Evolutionary conservation across 2,113 vertebrate genomes (phyloP).

Genomic region (Ptyas mucosa): DNA sequence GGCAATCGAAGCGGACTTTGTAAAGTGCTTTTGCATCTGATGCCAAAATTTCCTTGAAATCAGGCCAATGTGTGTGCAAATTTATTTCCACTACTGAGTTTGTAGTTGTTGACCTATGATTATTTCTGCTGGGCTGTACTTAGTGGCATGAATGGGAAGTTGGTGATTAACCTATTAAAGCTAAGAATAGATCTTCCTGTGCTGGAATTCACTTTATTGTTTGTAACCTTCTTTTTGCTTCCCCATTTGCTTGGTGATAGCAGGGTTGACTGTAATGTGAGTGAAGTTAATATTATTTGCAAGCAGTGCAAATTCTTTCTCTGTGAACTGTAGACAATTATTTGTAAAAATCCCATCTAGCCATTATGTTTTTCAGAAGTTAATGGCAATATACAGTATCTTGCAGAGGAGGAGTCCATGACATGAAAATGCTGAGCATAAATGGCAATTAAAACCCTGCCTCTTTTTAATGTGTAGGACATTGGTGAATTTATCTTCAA

Average conservation of each 20-base stretch:
- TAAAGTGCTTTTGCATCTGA: not conserved
- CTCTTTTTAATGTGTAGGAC: not conserved
- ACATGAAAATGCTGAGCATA: not conserved
- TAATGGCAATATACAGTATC: not conserved
- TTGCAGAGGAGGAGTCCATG: not conserved
- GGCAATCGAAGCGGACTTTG: not conserved
- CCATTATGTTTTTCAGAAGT: not conserved
- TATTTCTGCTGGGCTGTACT: not conserved
- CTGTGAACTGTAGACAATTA: not conserved
- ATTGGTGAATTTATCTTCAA: not conserved
- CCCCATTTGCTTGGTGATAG: not conserved
- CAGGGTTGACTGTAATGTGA: not conserved
- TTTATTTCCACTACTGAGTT: not conserved
- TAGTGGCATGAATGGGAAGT: not conserved
- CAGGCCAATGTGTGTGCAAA: not conserved
- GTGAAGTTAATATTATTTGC: not conserved
- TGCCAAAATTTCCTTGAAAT: not conserved
- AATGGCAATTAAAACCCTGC: not conserved
- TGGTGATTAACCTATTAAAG: not conserved
- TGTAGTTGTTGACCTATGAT: not conserved
- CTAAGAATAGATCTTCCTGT: not conserved
- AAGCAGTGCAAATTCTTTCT: not conserved
- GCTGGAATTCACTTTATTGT: not conserved
- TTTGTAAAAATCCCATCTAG: not conserved
- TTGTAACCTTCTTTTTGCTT: not conserved